phyloP scores from a whole-genome alignment of 2,113 vertebrate species.

The Apodemus sylvaticus region DNA sequence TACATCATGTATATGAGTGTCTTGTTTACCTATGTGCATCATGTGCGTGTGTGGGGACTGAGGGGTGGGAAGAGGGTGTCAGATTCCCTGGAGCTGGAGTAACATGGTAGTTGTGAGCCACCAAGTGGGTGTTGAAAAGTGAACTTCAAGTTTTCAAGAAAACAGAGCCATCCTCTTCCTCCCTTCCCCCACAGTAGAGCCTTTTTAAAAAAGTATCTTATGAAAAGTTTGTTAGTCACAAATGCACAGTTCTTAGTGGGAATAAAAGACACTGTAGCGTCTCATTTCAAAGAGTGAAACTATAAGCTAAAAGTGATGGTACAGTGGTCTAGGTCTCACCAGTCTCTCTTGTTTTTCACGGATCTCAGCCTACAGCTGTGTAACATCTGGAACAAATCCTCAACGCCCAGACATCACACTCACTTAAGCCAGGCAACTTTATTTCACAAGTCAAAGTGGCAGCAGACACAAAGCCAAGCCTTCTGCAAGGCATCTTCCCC shows the following conservation, averaged over 20 bases:
- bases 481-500: background rate
- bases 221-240: background rate
- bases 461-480: background rate
- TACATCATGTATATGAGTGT: background rate
- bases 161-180: background rate
- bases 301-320: background rate
- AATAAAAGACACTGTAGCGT: background rate
- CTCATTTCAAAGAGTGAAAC: background rate
- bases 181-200: background rate
- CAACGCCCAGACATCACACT: background rate
- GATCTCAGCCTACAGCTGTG: background rate
- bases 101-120: background rate
- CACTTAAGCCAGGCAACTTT: background rate
- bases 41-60: background rate
- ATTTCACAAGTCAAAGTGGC: background rate
- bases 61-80: background rate
- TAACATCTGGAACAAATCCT: background rate
- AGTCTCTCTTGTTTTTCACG: background rate
- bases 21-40: background rate
- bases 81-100: background rate
- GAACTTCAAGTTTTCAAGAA: background rate
- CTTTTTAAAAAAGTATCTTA: background rate
- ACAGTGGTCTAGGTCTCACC: background rate
- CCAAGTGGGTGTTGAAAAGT: background rate
- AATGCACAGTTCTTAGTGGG: background rate